These are phyloP conservation scores for Vulpes ferrilata DNA, from an alignment of 2,113 vertebrate genomes.

Conservation along the genomic window DNA sequence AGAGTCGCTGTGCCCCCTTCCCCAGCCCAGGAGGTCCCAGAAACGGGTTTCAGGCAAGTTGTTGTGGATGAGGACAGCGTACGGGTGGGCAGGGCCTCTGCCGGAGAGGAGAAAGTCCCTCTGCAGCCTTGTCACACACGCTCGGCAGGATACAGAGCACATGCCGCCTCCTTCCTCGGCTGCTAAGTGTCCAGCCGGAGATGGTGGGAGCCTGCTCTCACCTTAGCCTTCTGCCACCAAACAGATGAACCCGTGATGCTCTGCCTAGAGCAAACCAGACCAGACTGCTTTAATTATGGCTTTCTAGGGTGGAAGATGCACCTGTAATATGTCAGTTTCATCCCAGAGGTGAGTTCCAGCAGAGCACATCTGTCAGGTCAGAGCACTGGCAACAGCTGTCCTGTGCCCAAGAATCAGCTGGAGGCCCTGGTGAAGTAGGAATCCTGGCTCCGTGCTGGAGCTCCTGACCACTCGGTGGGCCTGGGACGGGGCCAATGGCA, in stretches of 20 bases:
- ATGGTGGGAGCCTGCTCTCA: background rate
- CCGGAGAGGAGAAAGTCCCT: background rate
- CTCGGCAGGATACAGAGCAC: background rate
- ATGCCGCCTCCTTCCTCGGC: background rate
- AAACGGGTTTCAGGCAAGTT: background rate
- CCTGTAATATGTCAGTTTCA: background rate
- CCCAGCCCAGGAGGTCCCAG: background rate
- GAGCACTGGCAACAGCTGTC: accelerated
- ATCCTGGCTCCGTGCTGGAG: background rate
- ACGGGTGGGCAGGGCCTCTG: accelerated
- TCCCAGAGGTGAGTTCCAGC: background rate
- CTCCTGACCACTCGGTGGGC: background rate
- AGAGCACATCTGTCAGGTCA: background rate
- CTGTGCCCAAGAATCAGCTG: background rate
- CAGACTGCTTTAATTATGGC: too few relatives aligned
- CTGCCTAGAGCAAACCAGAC: background rate
- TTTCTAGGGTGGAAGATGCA: background rate
- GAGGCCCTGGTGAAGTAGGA: background rate
- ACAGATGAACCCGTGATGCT: background rate
- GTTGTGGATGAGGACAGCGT: background rate
- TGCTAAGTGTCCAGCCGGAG: background rate
- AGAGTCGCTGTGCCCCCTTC: background rate
- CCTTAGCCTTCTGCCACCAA: background rate
- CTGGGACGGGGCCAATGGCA: too few relatives aligned
- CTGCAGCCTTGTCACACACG: accelerated